Evolutionary conservation across 2,113 vertebrate genomes (phyloP).

Genomic region (Mesitornis unicolor): DNA sequence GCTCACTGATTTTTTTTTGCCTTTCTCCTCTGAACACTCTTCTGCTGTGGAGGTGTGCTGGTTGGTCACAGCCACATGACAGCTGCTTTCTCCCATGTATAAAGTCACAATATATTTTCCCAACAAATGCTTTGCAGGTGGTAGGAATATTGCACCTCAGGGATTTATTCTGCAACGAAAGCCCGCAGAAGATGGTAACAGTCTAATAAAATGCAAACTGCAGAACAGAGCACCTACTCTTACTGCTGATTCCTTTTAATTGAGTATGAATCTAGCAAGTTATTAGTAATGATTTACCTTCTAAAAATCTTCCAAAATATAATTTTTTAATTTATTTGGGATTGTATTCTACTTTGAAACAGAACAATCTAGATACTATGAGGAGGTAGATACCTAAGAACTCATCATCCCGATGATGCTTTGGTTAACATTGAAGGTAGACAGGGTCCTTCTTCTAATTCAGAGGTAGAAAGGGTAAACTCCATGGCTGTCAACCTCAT

Average conservation of each 20-base stretch:
- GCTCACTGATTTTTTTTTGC: not conserved
- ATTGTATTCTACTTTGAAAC: not conserved
- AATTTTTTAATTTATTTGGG: not conserved
- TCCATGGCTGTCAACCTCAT: not conserved
- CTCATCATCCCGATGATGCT: not conserved
- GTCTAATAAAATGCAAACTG: not conserved
- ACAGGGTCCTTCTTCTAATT: too few relatives aligned
- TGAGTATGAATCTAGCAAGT: not conserved
- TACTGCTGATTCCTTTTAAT: not conserved
- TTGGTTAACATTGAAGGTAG: not conserved
- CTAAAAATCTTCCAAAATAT: not conserved
- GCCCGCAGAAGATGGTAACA: not conserved
- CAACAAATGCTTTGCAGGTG: not conserved
- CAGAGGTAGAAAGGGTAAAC: not conserved
- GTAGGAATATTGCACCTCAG: not conserved
- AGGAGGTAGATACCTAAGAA: not conserved
- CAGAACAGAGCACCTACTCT: not conserved
- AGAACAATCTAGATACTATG: not conserved
- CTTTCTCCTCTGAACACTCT: not conserved
- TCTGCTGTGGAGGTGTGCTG: not conserved
- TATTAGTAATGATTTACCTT: not conserved
- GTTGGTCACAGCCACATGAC: not conserved
- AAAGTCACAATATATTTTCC: not conserved
- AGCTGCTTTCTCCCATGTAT: not conserved
- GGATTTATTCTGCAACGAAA: not conserved